A percentile compares a stretch with the other conserved stretches of the same genome.
phyloP scores from a whole-genome alignment of 2,888 invertebrate genomes.

The Hirudinaria manillensis region DNA sequence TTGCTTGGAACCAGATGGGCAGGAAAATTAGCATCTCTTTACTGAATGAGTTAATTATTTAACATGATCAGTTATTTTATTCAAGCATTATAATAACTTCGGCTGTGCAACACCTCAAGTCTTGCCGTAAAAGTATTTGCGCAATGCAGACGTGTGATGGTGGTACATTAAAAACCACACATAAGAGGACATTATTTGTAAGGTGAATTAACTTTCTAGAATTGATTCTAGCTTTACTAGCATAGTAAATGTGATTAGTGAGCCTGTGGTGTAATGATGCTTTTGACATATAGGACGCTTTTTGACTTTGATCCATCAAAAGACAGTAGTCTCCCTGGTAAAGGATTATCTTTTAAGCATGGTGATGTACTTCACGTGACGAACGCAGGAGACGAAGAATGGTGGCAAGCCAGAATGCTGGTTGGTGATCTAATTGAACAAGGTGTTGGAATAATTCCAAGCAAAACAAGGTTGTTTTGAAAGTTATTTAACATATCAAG shows the following conservation, averaged over 20 bases:
- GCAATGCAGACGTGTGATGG: constrained; percentile 6
- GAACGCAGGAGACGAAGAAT: constrained; percentile 92
- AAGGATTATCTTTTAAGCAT: constrained; percentile 88
- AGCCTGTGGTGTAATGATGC: background rate
- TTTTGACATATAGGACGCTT: constrained; percentile 17
- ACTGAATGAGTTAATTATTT: too few species aligned
- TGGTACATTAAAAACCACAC: constrained; percentile 72
- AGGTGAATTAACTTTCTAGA: constrained; percentile 57
- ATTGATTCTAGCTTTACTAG: background rate
- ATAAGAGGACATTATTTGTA: constrained; percentile 90
- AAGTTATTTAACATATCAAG: background rate
- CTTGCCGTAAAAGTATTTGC: too few species aligned
- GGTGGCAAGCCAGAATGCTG: constrained; percentile 80
- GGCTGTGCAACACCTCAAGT: too few species aligned
- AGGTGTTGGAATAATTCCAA: constrained; percentile 90
- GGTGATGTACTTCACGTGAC: constrained; percentile 98
- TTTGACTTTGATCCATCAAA: constrained; percentile 29
- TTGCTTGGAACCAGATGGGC: too few species aligned
- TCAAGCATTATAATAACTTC: too few species aligned
- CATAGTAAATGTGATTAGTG: constrained; percentile 1
- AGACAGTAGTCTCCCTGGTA: constrained; percentile 43
- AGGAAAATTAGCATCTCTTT: too few species aligned
- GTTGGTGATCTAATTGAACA: constrained; percentile 63
- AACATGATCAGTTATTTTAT: too few species aligned
- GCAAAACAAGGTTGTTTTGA: constrained; percentile 61